Evolutionary conservation across 1,140 invertebrate genomes (phyloP).

Genomic region (Drosophila paulistorum): DNA sequence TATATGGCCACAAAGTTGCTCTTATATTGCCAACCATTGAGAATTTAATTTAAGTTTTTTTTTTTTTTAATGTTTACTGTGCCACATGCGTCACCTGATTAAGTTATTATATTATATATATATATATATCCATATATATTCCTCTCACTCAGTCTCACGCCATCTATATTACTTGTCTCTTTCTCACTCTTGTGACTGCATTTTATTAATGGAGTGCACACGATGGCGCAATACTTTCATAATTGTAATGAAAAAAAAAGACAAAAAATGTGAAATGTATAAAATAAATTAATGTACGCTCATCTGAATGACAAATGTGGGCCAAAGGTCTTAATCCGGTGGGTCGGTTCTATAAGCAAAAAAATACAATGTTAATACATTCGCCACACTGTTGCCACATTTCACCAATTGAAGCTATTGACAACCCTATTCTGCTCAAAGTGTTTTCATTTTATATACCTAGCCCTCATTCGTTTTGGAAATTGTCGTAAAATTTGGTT

Average conservation of each 20-base stretch:
- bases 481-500: no score
- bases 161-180: background rate
- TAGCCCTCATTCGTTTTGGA: no score
- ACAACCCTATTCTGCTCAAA: no score
- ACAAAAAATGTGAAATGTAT: background rate
- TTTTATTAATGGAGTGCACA: constrained; percentile 16
- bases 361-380: no score
- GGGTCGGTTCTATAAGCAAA: background rate
- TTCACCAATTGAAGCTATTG: no score
- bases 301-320: constrained; percentile 11
- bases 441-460: no score
- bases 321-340: background rate
- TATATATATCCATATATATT: constrained; percentile 22
- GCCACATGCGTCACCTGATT: constrained; percentile 52
- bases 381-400: no score
- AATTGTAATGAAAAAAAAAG: background rate
- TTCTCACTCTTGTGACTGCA: background rate
- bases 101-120: constrained; percentile 52
- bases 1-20: constrained; percentile 16
- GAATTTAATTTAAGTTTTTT: constrained; percentile 1
- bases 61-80: constrained; percentile 50
- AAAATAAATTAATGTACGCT: constrained; percentile 10
- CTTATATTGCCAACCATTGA: background rate
- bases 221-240: constrained; percentile 13
- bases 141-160: background rate